These are phyloP conservation scores for Oncorhynchus kisutch DNA, from an alignment of 2,113 vertebrate species.

Conservation along the genomic window DNA sequence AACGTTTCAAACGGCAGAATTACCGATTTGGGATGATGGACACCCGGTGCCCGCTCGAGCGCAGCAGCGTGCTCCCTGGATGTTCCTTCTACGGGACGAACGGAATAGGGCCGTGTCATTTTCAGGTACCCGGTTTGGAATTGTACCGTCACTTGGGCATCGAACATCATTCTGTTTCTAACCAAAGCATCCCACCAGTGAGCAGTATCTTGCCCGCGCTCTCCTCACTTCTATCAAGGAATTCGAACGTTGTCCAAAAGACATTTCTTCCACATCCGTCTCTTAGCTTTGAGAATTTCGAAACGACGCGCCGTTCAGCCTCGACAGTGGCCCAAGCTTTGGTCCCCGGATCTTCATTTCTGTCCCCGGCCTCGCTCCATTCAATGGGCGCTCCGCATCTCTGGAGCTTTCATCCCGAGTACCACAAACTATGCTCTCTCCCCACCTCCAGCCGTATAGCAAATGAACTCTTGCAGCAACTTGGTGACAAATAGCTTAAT, in stretches of 20 bases:
- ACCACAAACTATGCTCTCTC: slow-evolving; percentile 38
- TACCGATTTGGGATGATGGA: slow-evolving; percentile 42
- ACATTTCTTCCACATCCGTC: slow-evolving; percentile 44
- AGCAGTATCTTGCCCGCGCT: slow-evolving; percentile 63
- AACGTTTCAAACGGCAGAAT: slow-evolving; percentile 73
- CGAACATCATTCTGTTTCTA: slow-evolving; percentile 10
- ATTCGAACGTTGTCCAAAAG: slow-evolving; percentile 27
- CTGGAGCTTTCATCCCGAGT: slow-evolving; percentile 36
- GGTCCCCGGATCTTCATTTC: slow-evolving; percentile 29
- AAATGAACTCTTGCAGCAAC: slow-evolving; percentile 44
- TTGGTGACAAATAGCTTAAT: not conserved
- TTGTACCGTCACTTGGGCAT: slow-evolving; percentile 31
- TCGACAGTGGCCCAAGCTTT: slow-evolving; percentile 15
- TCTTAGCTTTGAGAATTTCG: slow-evolving; percentile 42
- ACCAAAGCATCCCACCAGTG: slow-evolving; percentile 36
- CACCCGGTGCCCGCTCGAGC: slow-evolving; percentile 30
- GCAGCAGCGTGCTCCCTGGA: slow-evolving; percentile 29
- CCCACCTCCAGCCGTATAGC: slow-evolving; percentile 22
- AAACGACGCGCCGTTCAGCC: slow-evolving; percentile 29
- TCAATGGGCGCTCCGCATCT: slow-evolving; percentile 28
- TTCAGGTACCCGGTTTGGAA: slow-evolving; percentile 42
- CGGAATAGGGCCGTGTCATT: slow-evolving; percentile 22
- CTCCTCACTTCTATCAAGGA: slow-evolving; percentile 61
- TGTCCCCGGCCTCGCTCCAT: slow-evolving; percentile 39
- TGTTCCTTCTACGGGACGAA: slow-evolving; percentile 48